Evolutionary conservation across 2,888 invertebrate species (phyloP).

Genomic region (Melinaea marsaeus): DNA sequence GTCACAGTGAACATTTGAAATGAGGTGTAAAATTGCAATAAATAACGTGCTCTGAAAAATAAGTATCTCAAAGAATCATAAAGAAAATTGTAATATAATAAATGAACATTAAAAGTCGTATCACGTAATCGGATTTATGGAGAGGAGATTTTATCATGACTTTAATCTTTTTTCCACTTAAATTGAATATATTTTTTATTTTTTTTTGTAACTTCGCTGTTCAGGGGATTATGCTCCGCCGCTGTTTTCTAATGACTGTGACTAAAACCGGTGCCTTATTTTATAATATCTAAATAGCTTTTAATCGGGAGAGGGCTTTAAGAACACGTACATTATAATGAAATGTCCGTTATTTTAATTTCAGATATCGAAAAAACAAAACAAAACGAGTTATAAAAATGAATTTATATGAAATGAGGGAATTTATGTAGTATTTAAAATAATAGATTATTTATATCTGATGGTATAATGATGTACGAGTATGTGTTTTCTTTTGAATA

Average conservation of each 20-base stretch:
- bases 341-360: not conserved
- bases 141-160: not conserved
- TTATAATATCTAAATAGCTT: not conserved
- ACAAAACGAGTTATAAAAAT: no score
- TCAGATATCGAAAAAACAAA: not conserved
- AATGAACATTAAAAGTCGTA: constrained; percentile 14
- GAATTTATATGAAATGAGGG: no score
- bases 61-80: not conserved
- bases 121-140: constrained; percentile 8
- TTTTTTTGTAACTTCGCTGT: not conserved
- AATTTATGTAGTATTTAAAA: no score
- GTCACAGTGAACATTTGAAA: constrained; percentile 11
- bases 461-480: no score
- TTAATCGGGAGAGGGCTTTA: not conserved
- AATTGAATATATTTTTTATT: not conserved
- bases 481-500: no score
- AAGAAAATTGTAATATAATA: constrained; percentile 8
- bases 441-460: no score
- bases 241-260: not conserved
- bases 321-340: no score
- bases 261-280: not conserved
- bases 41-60: constrained; percentile 17
- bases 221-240: not conserved
- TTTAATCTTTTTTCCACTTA: not conserved
- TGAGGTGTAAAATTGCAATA: constrained; percentile 10